A percentile compares a stretch with the other conserved stretches of the same genome.
These are phyloP conservation scores for Antheraea yamamai DNA, from an alignment of 2,888 invertebrate genomes.

Conservation along the genomic window DNA sequence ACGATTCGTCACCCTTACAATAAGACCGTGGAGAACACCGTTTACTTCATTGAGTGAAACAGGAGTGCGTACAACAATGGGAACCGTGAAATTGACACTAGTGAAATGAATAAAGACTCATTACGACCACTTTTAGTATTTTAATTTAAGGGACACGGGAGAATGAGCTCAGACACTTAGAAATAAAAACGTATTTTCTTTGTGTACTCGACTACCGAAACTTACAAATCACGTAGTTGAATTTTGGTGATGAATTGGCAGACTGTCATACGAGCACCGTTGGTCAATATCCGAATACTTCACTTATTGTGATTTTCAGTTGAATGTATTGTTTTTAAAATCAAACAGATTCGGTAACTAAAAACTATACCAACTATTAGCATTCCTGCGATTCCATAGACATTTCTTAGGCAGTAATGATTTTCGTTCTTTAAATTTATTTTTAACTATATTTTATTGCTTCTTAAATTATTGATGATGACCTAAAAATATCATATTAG, in stretches of 20 bases:
- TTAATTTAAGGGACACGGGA: neutral
- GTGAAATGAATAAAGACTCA: conserved; percentile 61
- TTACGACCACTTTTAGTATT: conserved; percentile 41
- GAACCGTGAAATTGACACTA: conserved; percentile 61
- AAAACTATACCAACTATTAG: too few relatives aligned
- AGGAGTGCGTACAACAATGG: conserved; percentile 59
- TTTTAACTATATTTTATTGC: too few relatives aligned
- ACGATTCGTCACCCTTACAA: conserved; percentile 26
- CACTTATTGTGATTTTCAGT: neutral
- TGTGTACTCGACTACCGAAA: neutral
- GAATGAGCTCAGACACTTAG: neutral
- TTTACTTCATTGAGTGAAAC: conserved; percentile 55
- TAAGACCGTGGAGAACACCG: conserved; percentile 31
- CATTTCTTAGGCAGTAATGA: too few relatives aligned
- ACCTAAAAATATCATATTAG: too few relatives aligned
- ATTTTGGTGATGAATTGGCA: neutral
- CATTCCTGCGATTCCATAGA: too few relatives aligned
- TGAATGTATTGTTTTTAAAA: too few relatives aligned
- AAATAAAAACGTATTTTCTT: neutral
- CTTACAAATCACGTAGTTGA: neutral
- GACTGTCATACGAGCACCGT: neutral
- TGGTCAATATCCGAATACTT: neutral
- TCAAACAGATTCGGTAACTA: too few relatives aligned
- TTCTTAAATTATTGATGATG: too few relatives aligned
- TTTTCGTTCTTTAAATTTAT: too few relatives aligned